Evolutionary conservation across 2,888 invertebrate genomes (phyloP).

Genomic region (Caenorhabditis imperialis): DNA sequence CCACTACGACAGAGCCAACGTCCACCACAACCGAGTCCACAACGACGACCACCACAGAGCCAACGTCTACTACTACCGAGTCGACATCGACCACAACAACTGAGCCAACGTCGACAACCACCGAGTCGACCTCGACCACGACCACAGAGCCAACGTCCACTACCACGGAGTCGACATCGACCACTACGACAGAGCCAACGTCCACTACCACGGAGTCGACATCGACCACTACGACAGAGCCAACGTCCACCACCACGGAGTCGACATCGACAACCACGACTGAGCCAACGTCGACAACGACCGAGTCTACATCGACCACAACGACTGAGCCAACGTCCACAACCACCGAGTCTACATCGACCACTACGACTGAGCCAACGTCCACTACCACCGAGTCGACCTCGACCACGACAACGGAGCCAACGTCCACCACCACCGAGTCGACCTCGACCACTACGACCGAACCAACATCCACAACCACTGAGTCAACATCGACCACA

Average conservation of each 20-base stretch:
- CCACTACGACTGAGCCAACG: neutral
- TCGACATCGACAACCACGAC: slow-evolving; percentile 9
- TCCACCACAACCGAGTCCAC: slow-evolving; percentile 12
- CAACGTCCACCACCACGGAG: slow-evolving; percentile 21
- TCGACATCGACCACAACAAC: slow-evolving; percentile 11
- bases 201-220: slow-evolving; percentile 10
- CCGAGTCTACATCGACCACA: no score
- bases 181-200: slow-evolving; percentile 15
- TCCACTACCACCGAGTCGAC: neutral
- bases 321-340: neutral
- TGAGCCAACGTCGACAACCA: slow-evolving; percentile 5
- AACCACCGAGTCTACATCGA: neutral
- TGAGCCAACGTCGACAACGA: no score
- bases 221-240: slow-evolving; percentile 20
- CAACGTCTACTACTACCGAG: slow-evolving; percentile 9
- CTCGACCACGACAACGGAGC: no score
- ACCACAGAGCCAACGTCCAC: slow-evolving; percentile 23
- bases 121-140: slow-evolving; percentile 10
- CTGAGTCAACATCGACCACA: neutral
- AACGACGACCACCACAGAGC: slow-evolving; percentile 17
- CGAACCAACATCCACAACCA: neutral
- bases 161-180: slow-evolving; percentile 20
- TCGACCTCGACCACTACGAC: neutral
- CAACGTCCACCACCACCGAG: neutral
- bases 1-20: slow-evolving; percentile 16